Evolutionary conservation across 2,113 vertebrate species (phyloP).

Genomic region (Protobothrops flavoviridis): DNA sequence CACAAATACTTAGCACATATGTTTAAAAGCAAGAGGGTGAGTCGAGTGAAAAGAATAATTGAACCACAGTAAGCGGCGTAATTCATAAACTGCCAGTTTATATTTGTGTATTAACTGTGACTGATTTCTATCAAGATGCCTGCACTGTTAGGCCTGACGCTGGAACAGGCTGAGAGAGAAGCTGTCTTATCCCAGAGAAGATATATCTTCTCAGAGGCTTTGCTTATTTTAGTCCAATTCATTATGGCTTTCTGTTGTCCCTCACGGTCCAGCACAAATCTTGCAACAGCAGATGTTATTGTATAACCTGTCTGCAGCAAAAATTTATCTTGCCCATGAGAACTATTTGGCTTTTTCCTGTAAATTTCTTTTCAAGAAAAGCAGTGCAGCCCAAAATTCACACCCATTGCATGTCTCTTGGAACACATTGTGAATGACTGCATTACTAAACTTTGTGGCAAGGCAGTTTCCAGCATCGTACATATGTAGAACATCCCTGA

Average conservation of each 20-base stretch:
- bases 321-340: constrained; percentile 37
- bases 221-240: constrained; percentile 18
- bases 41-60: not conserved
- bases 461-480: constrained; percentile 18
- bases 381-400: constrained; percentile 29
- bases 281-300: constrained; percentile 7
- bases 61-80: not conserved
- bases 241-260: constrained; percentile 1
- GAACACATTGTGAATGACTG: constrained; percentile 22
- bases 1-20: not conserved
- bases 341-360: constrained; percentile 39
- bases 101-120: not conserved
- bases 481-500: constrained; percentile 26
- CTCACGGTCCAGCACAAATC: constrained; percentile 8
- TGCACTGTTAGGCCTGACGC: not conserved
- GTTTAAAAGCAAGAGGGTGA: not conserved
- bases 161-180: not conserved
- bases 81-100: not conserved
- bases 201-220: not conserved
- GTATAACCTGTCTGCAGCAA: constrained; percentile 21
- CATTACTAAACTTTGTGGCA: constrained; percentile 32
- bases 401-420: constrained; percentile 19
- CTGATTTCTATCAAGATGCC: not conserved
- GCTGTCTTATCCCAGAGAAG: not conserved
- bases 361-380: constrained; percentile 40